Conservation (phyloP, 2,797 vertebrate genomes). For the Gymnodraco acuticeps region DNA sequence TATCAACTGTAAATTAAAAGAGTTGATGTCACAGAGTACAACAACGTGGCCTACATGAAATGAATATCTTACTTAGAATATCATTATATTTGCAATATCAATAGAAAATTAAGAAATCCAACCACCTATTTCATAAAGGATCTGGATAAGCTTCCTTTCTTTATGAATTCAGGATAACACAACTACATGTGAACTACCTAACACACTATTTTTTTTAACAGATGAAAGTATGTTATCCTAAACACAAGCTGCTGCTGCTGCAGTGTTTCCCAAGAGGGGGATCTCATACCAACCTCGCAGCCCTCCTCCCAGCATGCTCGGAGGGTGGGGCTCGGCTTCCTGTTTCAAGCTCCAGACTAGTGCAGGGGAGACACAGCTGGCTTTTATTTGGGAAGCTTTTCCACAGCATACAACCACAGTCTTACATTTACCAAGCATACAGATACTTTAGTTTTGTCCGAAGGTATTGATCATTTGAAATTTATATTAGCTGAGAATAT, state of each 20-base stretch:
- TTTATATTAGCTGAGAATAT: background rate
- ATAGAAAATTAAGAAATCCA: background rate
- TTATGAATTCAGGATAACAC: too few relatives aligned
- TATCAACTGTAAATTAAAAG: background rate
- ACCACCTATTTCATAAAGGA: background rate
- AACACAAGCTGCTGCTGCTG: slow-evolving; percentile 19
- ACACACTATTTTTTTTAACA: background rate
- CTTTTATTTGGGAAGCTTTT: slow-evolving; percentile 54
- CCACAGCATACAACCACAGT: background rate
- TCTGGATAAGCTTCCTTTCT: too few relatives aligned
- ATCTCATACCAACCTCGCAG: slow-evolving; percentile 31
- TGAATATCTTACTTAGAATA: background rate
- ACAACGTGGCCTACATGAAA: background rate
- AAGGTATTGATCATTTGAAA: slow-evolving; percentile 1
- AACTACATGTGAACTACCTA: too few relatives aligned
- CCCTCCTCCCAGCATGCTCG: slow-evolving; percentile 47
- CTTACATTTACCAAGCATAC: slow-evolving; percentile 13
- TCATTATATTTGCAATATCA: background rate
- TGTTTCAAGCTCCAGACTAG: slow-evolving; percentile 47
- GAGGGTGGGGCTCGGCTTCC: slow-evolving; percentile 52
- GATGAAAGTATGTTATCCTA: slow-evolving; percentile 33
- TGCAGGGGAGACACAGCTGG: slow-evolving; percentile 49
- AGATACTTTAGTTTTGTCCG: slow-evolving; percentile 27
- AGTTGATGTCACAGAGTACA: background rate
- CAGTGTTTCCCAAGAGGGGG: slow-evolving; percentile 32